A percentile compares a stretch with the other conserved stretches of the same genome.
Conservation (phyloP, 2,113 vertebrate species). For the Silurus asotus region DNA sequence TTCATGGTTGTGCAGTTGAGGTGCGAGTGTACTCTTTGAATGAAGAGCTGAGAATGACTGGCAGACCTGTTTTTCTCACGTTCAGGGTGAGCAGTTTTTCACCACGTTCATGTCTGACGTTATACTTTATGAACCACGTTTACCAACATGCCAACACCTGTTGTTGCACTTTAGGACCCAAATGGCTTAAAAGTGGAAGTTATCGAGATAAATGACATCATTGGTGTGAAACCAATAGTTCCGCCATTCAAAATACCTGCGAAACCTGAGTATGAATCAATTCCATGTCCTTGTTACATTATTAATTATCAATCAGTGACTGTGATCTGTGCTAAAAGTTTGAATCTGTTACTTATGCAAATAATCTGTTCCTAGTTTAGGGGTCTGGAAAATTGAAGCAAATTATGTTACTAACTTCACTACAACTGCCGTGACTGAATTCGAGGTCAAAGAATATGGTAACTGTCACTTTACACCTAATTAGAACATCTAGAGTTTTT, state of each 20-base stretch:
- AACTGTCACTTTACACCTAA: slow-evolving; percentile 43
- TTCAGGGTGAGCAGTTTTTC: slow-evolving; percentile 77
- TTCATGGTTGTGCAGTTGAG: slow-evolving; percentile 70
- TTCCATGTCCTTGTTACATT: not conserved
- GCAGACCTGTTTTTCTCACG: slow-evolving; percentile 77
- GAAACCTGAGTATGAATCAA: slow-evolving; percentile 82
- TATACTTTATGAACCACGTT: not conserved
- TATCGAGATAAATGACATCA: slow-evolving; percentile 79
- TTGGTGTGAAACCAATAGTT: slow-evolving; percentile 85
- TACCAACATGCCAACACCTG: not conserved
- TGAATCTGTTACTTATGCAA: not conserved
- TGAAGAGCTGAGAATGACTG: slow-evolving; percentile 83
- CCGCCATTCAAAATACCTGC: slow-evolving; percentile 89
- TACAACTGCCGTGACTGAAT: slow-evolving; percentile 74
- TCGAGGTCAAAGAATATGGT: slow-evolving; percentile 96
- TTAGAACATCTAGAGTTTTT: not conserved
- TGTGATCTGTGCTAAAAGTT: not conserved
- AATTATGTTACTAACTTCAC: slow-evolving; percentile 80
- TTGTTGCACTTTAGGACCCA: slow-evolving; percentile 78
- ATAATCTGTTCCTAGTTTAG: slow-evolving; percentile 72
- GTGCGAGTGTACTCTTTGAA: slow-evolving; percentile 86
- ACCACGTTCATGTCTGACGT: not conserved
- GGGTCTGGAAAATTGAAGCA: slow-evolving; percentile 85
- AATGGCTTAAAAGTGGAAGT: slow-evolving; percentile 78
- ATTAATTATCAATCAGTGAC: not conserved